A percentile compares a stretch with the other conserved stretches of the same genome.
These are phyloP conservation scores for Lissonota sp. DNA, from an alignment of 2,888 invertebrate species.

Conservation along the genomic window DNA sequence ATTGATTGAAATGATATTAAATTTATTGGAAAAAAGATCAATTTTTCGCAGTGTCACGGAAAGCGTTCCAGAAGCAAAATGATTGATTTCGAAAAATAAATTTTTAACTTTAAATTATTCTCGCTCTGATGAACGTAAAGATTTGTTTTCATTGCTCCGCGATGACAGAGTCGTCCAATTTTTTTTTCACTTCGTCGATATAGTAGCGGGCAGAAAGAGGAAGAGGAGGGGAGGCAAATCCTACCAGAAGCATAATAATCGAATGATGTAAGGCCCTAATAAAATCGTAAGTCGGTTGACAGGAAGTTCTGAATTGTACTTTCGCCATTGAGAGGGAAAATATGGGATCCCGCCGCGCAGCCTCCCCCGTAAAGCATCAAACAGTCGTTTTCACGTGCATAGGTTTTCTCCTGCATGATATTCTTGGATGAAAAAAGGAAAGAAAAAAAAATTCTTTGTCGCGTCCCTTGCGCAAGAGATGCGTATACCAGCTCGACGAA, in stretches of 20 bases:
- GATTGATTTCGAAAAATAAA: no score
- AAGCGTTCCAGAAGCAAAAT: no score
- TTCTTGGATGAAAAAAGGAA: slow-evolving; percentile 27
- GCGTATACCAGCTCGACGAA: slow-evolving; percentile 48
- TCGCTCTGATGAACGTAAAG: no score
- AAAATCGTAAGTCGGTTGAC: slow-evolving; percentile 83
- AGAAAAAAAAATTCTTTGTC: slow-evolving; percentile 73
- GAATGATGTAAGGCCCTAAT: slow-evolving; percentile 82
- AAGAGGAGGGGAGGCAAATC: neutral
- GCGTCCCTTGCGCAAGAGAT: slow-evolving; percentile 74
- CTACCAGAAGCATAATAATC: slow-evolving; percentile 73
- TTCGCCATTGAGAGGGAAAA: slow-evolving; percentile 57
- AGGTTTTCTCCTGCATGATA: slow-evolving; percentile 68
- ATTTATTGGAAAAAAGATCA: no score
- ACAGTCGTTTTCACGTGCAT: slow-evolving; percentile 56
- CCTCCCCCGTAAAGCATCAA: slow-evolving; percentile 76
- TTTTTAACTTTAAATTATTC: no score
- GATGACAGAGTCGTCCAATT: slow-evolving; percentile 15
- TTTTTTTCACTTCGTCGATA: slow-evolving; percentile 1
- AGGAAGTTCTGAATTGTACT: slow-evolving; percentile 73
- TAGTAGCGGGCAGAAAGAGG: neutral
- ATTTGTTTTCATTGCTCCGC: neutral
- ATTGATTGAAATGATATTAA: no score
- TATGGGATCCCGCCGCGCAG: slow-evolving; percentile 51
- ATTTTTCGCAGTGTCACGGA: no score